phyloP scores from a whole-genome alignment of 2,888 invertebrate genomes.

The Plebejus melissa region DNA sequence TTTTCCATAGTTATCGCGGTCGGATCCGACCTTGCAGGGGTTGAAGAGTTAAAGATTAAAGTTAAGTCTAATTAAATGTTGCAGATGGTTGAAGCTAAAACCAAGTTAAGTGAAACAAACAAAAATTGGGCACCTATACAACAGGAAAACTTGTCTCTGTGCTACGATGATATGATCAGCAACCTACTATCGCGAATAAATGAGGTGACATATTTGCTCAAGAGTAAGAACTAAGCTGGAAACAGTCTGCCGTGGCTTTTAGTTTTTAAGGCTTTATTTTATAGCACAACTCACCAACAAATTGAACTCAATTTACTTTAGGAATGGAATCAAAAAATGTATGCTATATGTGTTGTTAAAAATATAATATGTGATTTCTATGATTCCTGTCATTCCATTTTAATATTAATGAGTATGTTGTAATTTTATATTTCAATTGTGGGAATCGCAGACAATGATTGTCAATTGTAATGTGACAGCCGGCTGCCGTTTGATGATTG shows the following conservation, averaged over 20 bases:
- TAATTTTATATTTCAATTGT: no score
- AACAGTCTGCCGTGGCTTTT: neutral
- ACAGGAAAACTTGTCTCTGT: constrained; percentile 43
- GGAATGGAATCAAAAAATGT: neutral
- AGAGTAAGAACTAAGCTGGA: constrained; percentile 51
- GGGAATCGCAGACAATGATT: neutral
- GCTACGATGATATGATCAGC: constrained; percentile 56
- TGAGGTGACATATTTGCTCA: constrained; percentile 61
- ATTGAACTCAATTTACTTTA: neutral
- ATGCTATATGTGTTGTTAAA: neutral
- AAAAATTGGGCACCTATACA: constrained; percentile 46
- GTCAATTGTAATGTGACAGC: neutral
- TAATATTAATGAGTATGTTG: neutral
- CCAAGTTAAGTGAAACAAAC: constrained; percentile 50
- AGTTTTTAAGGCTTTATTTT: constrained; percentile 6
- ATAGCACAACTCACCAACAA: neutral
- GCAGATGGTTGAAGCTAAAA: constrained; percentile 63
- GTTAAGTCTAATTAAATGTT: constrained; percentile 29
- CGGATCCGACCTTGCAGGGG: no score
- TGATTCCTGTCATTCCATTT: neutral
- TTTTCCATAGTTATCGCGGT: no score
- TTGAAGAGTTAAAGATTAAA: neutral
- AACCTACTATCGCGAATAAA: constrained; percentile 61
- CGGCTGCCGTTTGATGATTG: no score
- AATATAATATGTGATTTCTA: neutral